Evolutionary conservation across 2,888 invertebrate genomes (phyloP).

Genomic region (Noctua comes): DNA sequence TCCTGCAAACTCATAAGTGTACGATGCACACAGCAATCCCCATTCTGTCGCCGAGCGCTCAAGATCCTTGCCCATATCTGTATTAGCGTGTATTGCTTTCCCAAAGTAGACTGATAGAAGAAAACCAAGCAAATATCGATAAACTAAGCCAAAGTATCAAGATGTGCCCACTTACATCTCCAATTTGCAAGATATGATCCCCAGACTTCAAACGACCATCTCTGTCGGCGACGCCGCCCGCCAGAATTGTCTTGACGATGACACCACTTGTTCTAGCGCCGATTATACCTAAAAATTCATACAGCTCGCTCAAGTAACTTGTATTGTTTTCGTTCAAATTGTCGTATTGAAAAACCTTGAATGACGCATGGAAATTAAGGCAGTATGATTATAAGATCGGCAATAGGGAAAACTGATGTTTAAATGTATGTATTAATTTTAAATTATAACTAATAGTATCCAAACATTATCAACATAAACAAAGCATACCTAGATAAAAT

Average conservation of each 20-base stretch:
- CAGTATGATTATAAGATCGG: neutral
- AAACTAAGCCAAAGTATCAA: neutral
- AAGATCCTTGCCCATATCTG: neutral
- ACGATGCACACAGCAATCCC: neutral
- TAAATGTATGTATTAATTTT: neutral
- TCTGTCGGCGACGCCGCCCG: constrained; percentile 99
- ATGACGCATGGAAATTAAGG: neutral
- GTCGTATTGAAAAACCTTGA: constrained; percentile 1
- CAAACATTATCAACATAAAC: neutral
- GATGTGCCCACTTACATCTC: constrained; percentile 92
- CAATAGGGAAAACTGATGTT: neutral
- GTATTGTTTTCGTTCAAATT: constrained; percentile 1
- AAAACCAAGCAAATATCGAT: neutral
- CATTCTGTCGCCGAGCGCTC: neutral
- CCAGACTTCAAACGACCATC: constrained; percentile 99
- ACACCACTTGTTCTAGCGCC: constrained; percentile 99
- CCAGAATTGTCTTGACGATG: constrained; percentile 99
- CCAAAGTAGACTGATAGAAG: neutral
- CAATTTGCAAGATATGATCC: constrained; percentile 99
- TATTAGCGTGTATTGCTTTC: neutral
- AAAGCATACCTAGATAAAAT: neutral
- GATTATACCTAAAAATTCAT: constrained; percentile 93
- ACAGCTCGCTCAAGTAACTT: neutral
- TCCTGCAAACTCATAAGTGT: neutral
- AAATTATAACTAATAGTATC: neutral